Conservation (phyloP, 2,888 invertebrate species). For the Euzophera pinguis region DNA sequence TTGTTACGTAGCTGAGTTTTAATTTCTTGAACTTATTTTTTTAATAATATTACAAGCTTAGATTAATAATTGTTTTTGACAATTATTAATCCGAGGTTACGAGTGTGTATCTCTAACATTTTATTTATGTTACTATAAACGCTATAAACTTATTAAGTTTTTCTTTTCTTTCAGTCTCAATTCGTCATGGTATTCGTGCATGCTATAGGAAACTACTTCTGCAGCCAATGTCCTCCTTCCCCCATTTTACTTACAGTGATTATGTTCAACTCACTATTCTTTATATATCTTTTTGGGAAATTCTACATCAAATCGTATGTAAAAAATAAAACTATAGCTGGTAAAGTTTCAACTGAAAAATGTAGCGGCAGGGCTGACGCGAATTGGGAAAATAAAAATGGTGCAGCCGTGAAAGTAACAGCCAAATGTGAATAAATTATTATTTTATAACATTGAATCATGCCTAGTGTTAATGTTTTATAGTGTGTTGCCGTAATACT, state of each 20-base stretch:
- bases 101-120: too few relatives aligned
- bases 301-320: constrained; percentile 37
- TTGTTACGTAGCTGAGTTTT: too few relatives aligned
- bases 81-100: too few relatives aligned
- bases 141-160: background rate
- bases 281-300: constrained; percentile 39
- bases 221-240: constrained; percentile 37
- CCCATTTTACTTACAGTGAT: constrained; percentile 23
- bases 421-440: too few relatives aligned
- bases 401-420: background rate
- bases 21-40: too few relatives aligned
- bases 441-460: too few relatives aligned
- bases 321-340: constrained; percentile 11
- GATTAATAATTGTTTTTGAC: too few relatives aligned
- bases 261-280: constrained; percentile 26
- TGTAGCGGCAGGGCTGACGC: background rate
- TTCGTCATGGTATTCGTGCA: constrained; percentile 35
- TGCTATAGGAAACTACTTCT: constrained; percentile 18
- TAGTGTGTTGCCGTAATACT: too few relatives aligned
- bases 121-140: background rate
- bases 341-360: too few relatives aligned
- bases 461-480: too few relatives aligned
- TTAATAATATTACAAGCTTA: too few relatives aligned
- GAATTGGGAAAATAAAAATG: background rate
- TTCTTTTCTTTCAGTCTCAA: constrained; percentile 36